Evolutionary conservation across 2,797 vertebrate genomes (phyloP), one percentile per base, ranked within the genome.

Genomic region (Malacoraja senta): DNA sequence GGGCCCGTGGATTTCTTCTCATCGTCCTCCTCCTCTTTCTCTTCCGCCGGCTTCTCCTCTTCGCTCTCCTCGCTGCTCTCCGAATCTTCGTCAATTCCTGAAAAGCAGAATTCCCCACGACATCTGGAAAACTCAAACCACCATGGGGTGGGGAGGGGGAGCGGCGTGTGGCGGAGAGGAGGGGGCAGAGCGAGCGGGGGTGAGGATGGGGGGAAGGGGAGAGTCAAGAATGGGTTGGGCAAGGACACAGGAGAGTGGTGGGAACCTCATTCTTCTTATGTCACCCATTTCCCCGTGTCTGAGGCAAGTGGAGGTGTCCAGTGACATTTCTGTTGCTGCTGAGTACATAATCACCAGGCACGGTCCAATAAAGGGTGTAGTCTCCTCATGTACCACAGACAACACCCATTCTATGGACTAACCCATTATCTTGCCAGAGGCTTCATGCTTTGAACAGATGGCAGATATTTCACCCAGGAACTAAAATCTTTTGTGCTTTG

Each of bases 51-150:
- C 93, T 98, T 98, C 94, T 98, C 98, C 94, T 98, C 98, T 95
- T 98, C 98, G 0, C 98, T 98, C 94, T 98, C 98, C 93, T 98
- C 98, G 2, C 98, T 97, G 6, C 98, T 98, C 93, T 98, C 98
- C 0, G 97, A 98, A 0, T 95, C 97, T 95, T 98, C 98, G 3
- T 98, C 98, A 0, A 98, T 97, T 2, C 97, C 97, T 97, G 79
- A 12, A 38, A 13, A 93, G 19, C 10, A 35, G 35, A 38, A 0
- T 86, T 1, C 13, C 83, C 13, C 83, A 32, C 3, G 0, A 84
- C 29, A 13, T 63, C 58, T 63, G 4, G 13, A 93, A 26, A 72
- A 72, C 65, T 3, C 83, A 83, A 24, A 61, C 8, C 80, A 26
- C 32, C 81, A 29, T 8, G 12, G 63, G 17, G 38, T 3, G 7